phyloP scores from a whole-genome alignment of 2,888 invertebrate species.

The Pandemis cinnamomeana region DNA sequence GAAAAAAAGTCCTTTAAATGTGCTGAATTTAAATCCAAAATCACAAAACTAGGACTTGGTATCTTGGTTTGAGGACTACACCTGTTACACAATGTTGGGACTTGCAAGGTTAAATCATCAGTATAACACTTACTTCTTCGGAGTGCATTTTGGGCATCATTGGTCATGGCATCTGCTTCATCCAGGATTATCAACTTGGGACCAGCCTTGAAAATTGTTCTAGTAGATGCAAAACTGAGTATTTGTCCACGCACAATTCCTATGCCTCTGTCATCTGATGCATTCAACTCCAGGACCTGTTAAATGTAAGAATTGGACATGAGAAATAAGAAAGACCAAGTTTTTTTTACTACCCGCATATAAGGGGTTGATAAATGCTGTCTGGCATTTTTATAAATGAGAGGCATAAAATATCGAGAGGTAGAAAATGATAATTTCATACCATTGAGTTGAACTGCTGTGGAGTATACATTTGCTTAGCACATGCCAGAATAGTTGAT shows the following conservation, averaged over 20 bases:
- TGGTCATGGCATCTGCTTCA: conserved; percentile 99
- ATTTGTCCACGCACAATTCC: conserved; percentile 97
- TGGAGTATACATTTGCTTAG: conserved; percentile 94
- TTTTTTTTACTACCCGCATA: background rate
- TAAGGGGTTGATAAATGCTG: too few species aligned
- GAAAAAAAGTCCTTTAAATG: too few species aligned
- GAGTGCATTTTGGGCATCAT: conserved; percentile 99
- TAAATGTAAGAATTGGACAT: background rate
- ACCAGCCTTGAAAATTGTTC: conserved; percentile 96
- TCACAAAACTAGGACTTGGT: too few species aligned
- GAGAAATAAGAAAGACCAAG: background rate
- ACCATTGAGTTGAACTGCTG: conserved; percentile 98
- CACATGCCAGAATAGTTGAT: conserved; percentile 98
- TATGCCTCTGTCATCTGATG: conserved; percentile 99
- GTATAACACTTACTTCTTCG: conserved; percentile 89
- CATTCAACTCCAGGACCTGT: conserved; percentile 96
- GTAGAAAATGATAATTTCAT: conserved; percentile 41
- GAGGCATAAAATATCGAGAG: background rate
- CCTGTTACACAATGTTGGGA: too few species aligned
- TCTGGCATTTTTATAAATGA: too few species aligned
- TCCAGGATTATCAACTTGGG: conserved; percentile 98
- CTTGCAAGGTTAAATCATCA: conserved; percentile 4
- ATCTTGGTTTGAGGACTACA: too few species aligned
- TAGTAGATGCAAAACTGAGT: conserved; percentile 97
- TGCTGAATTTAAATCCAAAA: too few species aligned